Base-by-base conservation (phyloP, 2,797 vertebrate genomes). In the Nannoperca australis region DNA sequence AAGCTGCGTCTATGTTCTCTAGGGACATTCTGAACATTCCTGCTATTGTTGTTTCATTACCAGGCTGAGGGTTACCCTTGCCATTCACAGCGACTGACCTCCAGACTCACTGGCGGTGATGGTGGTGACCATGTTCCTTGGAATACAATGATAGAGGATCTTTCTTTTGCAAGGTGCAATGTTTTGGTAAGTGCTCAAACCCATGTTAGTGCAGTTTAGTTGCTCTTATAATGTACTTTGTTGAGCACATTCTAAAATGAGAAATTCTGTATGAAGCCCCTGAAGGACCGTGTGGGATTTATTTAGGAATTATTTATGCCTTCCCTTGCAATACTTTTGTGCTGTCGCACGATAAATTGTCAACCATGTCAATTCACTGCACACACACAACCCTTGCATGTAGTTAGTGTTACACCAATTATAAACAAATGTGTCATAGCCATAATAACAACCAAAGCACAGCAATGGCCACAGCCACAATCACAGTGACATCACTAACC, bases 21-120 rank as follows among this genome's bases (percentile, higher is more conserved):
- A 32, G 83, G 83, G 88, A 89, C 90, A 90, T 92, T 93, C 85
- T 88, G 84, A 75, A 88, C 89, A 95, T 95, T 95, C 93, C 82
- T 85, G 65, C 92, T 88, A 91, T 95, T 94, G 93, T 95, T 91
- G 76, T 88, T 93, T 92, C 83, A 93, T 93, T 92, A 92, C 82
- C 79, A 90, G 81, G 85, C 85, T 72, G 71, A 75, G 70, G 85
- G 84, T 93, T 86, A 91, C 84, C 87, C 85, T 83, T 81, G 59
- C 85, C 86, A 85, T 91, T 92, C 90, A 93, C 72, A 60, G 67
- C 24, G 71, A 65, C 76, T 92, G 92, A 94, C 93, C 93, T 85
- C 83, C 67, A 85, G 83, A 83, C 84, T 89, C 76, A 75, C 49
- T 62, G 82, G 73, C 62, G 45, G 67, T 64, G 51, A 40, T 76